Evolutionary conservation across 2,113 vertebrate species (phyloP), one percentile per base, ranked within the genome.

Genomic region (Oophaga pumilio): DNA sequence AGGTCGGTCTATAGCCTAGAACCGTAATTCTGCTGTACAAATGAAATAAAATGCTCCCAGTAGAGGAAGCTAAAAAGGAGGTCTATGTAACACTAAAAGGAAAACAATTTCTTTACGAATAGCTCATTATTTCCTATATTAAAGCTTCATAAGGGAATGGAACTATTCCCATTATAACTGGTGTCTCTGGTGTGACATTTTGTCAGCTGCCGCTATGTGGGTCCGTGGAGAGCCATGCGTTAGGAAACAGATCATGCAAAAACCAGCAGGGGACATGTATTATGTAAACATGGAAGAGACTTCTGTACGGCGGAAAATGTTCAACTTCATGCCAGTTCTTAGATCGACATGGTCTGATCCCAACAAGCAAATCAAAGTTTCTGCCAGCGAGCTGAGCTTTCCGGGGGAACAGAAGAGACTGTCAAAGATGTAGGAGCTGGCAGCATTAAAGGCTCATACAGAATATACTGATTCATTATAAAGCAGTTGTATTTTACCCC

Each of bases 141-240:
- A 82, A 43, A 82, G 33, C 33, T 15, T 82, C 33, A 2, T 50
- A 14, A 43, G 59, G 33, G 59, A 64, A 11, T 7, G 18, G 62
- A 82, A 9, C 33, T 1, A 43, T 64, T 82, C 59, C 59, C 56
- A 49, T n/a, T 84, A 20, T 26, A 69, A 11, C 49, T 53, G 20
- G 22, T 52, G 49, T 84, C 82, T 82, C 79, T 69, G 22, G 20
- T 56, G n/a, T 84, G 64, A 20, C 20, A 84, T 69, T 56, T 73
- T 57, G 82, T 71, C 82, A 56, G 82, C 82, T 15, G 64, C 57
- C 64, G 22, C 59, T 20, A 69, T 22, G 17, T 1, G 53, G 10
- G 66, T 73, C 82, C 26, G 26, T 3, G 17, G 82, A 71, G 82
- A 59, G 33, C 82, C 6, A 33, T 0, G 22, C 17, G 14, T 28